A percentile compares a stretch with the other conserved stretches of the same genome.
phyloP scores from a whole-genome alignment of 2,113 vertebrate species.

The Epinephelus cyanopodus region DNA sequence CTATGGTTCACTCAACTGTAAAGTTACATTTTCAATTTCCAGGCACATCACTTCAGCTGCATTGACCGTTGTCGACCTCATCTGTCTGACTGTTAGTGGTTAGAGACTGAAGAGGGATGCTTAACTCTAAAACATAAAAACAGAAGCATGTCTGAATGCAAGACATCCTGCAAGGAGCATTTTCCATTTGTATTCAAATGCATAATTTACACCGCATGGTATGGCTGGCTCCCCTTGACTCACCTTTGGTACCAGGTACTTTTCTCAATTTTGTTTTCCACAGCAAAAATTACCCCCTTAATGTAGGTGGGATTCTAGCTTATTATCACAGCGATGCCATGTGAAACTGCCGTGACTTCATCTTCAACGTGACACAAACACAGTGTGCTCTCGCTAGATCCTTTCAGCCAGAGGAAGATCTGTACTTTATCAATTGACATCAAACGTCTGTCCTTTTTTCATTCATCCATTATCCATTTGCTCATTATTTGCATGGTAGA shows the following conservation, averaged over 20 bases:
- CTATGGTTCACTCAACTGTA: neutral
- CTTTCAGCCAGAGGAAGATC: too few relatives aligned
- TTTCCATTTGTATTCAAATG: neutral
- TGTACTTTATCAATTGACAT: too few relatives aligned
- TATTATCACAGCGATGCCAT: neutral
- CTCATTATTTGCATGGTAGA: too few relatives aligned
- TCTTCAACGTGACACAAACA: neutral
- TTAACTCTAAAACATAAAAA: neutral
- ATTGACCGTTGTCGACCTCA: neutral
- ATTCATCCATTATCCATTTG: neutral
- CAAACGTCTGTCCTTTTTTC: too few relatives aligned
- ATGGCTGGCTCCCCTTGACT: neutral
- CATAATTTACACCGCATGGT: neutral
- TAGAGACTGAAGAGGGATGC: neutral
- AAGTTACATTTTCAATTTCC: constrained; percentile 17
- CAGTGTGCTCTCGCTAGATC: too few relatives aligned
- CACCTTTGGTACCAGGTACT: neutral
- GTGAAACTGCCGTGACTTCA: neutral
- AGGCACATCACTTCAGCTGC: neutral
- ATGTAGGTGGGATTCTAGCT: neutral
- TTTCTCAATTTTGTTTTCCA: neutral
- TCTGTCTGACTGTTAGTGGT: neutral
- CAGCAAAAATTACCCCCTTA: neutral
- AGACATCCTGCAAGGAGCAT: neutral
- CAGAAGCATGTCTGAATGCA: neutral